A percentile compares a stretch with the other conserved stretches of the same genome.
phyloP scores from a whole-genome alignment of 2,888 invertebrate genomes.

The Phyto melanocephala region DNA sequence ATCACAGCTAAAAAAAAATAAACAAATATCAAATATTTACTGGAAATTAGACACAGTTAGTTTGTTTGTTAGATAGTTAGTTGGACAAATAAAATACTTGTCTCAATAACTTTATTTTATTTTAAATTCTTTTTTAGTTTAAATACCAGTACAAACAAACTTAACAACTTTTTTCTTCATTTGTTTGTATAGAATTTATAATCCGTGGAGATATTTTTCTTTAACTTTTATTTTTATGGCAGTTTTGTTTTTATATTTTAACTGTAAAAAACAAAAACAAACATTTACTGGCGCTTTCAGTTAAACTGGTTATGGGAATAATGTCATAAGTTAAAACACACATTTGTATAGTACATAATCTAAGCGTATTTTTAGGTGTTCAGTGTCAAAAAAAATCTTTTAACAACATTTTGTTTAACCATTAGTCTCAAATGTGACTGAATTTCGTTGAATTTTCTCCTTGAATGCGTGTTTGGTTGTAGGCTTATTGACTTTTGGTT shows the following conservation, averaged over 20 bases:
- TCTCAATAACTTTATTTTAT: slow-evolving; percentile 32
- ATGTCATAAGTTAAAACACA: slow-evolving; percentile 7
- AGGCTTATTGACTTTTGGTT: too few species aligned
- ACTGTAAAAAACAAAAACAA: slow-evolving; percentile 3
- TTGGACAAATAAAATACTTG: neutral
- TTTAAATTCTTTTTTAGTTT: slow-evolving; percentile 29
- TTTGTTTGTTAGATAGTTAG: too few species aligned
- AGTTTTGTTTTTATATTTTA: slow-evolving; percentile 9
- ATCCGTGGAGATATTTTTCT: slow-evolving; percentile 10
- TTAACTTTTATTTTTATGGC: slow-evolving; percentile 24
- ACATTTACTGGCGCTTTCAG: slow-evolving; percentile 4
- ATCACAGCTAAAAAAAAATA: too few species aligned
- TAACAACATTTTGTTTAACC: too few species aligned
- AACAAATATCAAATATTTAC: too few species aligned
- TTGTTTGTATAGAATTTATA: neutral
- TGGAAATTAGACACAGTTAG: too few species aligned
- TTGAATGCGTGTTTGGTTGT: too few species aligned
- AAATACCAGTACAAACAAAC: neutral
- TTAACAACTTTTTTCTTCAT: slow-evolving; percentile 19
- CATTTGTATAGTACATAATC: too few species aligned
- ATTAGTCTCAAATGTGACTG: too few species aligned
- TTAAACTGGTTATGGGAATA: slow-evolving; percentile 25
- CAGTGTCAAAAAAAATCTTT: too few species aligned
- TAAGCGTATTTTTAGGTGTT: too few species aligned
- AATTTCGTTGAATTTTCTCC: too few species aligned